Base-by-base conservation (phyloP, 2,113 vertebrate genomes). In the Acrocephalus kingi region DNA sequence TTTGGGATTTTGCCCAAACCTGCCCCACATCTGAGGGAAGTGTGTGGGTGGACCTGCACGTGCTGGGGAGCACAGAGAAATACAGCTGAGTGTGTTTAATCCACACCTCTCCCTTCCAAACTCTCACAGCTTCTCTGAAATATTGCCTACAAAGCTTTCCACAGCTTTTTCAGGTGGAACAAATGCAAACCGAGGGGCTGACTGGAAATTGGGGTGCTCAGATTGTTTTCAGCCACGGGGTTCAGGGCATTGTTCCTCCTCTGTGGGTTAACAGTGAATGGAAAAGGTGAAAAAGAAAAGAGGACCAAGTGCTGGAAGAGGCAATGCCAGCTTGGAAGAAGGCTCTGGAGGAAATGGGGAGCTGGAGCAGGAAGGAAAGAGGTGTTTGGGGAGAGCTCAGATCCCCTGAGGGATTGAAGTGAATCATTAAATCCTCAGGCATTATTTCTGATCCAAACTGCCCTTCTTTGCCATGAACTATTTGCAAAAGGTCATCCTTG, bases 121-220 rank as follows among this genome's bases (percentile, higher is more conserved):
- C 33, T 69, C 64, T 25, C 30, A 31, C 13, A 69, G 31, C 66
- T 63, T 16, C 33, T 69, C 37, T 37, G 7, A 35, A 69, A 41
- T 5, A 4, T 27, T 10, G 0, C 3, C 48, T 30, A 0, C 20
- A 48, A 35, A 7, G 30, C 16, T n/a, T 35, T 5, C 41, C 15
- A 27, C 25, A 4, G 8, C 14, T 3, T 51, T 56, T 15, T 7
- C 13, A 21, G 48, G 31, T 25, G 71, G n/a, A 54, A 12, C 13
- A 21, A 37, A 58, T 52, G 18, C 67, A 61, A 43, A 11, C 8
- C 6, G 1, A 78, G 66, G 24, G 9, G 18, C 48, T 58, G 61
- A 4, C 28, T 4, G 4, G 45, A 17, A 74, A 31, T 68, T 23
- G 15, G 19, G 17, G 55, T 4, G 2, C 2, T 39, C 23, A 23